A percentile compares a stretch with the other conserved stretches of the same genome.
These are phyloP conservation scores for Characodon lateralis DNA, from an alignment of 2,797 vertebrate genomes.

Conservation along the genomic window DNA sequence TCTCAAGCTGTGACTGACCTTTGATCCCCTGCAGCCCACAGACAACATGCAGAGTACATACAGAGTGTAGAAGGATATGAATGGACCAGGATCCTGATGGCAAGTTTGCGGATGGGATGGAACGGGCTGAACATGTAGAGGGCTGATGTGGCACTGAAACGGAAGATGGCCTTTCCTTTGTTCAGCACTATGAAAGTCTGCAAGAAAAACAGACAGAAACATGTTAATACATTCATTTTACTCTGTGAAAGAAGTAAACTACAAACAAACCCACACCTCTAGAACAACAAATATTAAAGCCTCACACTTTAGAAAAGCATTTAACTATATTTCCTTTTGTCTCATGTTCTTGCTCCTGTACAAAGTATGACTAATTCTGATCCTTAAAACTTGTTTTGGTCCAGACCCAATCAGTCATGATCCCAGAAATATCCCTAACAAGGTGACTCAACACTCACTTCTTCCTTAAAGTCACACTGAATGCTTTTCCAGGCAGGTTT, in stretches of 20 bases:
- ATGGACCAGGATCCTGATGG: constrained; percentile 96
- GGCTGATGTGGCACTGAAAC: constrained; percentile 96
- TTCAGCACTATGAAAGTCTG: constrained; percentile 99
- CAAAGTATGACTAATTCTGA: no score
- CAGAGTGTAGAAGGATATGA: constrained; percentile 91
- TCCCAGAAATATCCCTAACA: no score
- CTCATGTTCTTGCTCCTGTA: no score
- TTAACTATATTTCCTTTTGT: not conserved
- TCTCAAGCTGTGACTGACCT: constrained; percentile 13
- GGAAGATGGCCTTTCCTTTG: constrained; percentile 99
- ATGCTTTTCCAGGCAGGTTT: no score
- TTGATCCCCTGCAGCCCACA: constrained; percentile 24
- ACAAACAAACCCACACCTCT: not conserved
- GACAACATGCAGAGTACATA: not conserved
- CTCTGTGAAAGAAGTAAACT: not conserved
- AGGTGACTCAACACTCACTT: no score
- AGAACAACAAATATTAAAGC: not conserved
- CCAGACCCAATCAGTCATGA: no score
- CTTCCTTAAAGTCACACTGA: no score
- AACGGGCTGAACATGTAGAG: constrained; percentile 97
- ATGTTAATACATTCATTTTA: not conserved
- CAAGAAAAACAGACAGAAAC: not conserved
- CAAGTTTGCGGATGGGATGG: constrained; percentile 90
- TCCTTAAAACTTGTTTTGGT: no score
- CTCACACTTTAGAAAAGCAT: not conserved